Conservation (phyloP, 2,113 vertebrate species). For the Lutjanus erythropterus region DNA sequence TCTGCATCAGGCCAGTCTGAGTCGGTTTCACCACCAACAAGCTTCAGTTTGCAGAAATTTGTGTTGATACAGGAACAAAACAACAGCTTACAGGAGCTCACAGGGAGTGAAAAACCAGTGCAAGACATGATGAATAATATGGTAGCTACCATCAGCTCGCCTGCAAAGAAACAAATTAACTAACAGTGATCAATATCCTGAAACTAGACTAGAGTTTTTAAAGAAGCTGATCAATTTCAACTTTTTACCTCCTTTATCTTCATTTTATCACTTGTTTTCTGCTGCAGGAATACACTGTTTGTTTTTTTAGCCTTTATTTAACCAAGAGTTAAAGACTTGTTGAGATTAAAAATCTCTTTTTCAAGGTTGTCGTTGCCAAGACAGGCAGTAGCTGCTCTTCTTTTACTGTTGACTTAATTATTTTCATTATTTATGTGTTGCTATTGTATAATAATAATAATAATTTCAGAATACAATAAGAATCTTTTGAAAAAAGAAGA, state of each 20-base stretch:
- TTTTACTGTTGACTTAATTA: too few relatives aligned
- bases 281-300: neutral
- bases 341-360: too few relatives aligned
- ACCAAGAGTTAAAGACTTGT: too few relatives aligned
- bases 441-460: too few relatives aligned
- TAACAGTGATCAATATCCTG: neutral
- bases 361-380: too few relatives aligned
- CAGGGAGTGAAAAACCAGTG: neutral
- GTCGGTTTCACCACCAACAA: neutral
- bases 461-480: too few relatives aligned
- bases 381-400: too few relatives aligned
- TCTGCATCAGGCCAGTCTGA: neutral
- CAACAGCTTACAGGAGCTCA: neutral
- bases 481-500: too few relatives aligned
- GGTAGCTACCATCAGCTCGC: neutral
- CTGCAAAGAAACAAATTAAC: neutral
- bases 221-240: neutral
- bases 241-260: too few relatives aligned
- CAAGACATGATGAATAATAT: too few relatives aligned
- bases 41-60: neutral
- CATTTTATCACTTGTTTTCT: neutral
- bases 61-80: neutral
- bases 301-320: too few relatives aligned
- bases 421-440: too few relatives aligned
- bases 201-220: neutral